A percentile compares a stretch with the other conserved stretches of the same genome.
These are phyloP conservation scores for Siniperca undulata DNA, from an alignment of 2,797 vertebrate species.

Conservation along the genomic window DNA sequence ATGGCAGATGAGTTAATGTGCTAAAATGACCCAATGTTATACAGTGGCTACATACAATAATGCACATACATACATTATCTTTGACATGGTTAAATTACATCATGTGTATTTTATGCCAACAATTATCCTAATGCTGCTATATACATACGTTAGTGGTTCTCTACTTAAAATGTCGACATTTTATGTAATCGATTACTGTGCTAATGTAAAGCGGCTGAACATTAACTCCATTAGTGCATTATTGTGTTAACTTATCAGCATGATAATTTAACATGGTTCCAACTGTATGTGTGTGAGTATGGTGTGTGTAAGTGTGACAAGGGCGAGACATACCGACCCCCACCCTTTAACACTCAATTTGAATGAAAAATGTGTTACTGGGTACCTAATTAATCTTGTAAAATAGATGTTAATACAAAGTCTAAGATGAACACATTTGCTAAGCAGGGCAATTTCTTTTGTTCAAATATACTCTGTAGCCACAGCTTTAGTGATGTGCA, in stretches of 20 bases:
- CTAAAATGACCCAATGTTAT: slow-evolving; percentile 51
- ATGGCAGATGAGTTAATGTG: slow-evolving; percentile 58
- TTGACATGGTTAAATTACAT: slow-evolving; percentile 32
- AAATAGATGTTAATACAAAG: slow-evolving; percentile 16
- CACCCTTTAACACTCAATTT: not conserved
- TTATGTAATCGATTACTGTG: slow-evolving; percentile 24
- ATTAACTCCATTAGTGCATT: not conserved
- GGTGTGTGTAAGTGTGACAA: not conserved
- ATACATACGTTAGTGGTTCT: not conserved
- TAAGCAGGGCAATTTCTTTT: not conserved
- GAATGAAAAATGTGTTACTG: slow-evolving; percentile 19
- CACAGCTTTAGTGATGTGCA: not conserved
- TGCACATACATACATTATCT: slow-evolving; percentile 26
- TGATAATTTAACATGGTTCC: slow-evolving; percentile 18
- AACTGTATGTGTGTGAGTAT: not conserved
- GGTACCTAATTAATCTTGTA: slow-evolving; percentile 16
- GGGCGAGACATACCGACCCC: not conserved
- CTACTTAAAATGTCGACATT: slow-evolving; percentile 21
- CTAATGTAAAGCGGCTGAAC: slow-evolving; percentile 1
- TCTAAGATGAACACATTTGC: not conserved
- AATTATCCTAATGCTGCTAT: slow-evolving; percentile 33
- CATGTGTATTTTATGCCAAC: slow-evolving; percentile 33
- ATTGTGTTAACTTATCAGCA: slow-evolving; percentile 28
- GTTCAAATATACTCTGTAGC: not conserved
- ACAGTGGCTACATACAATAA: slow-evolving; percentile 16